Conservation (phyloP, 2,797 vertebrate genomes). For the Stomatorhinus walkeri region DNA sequence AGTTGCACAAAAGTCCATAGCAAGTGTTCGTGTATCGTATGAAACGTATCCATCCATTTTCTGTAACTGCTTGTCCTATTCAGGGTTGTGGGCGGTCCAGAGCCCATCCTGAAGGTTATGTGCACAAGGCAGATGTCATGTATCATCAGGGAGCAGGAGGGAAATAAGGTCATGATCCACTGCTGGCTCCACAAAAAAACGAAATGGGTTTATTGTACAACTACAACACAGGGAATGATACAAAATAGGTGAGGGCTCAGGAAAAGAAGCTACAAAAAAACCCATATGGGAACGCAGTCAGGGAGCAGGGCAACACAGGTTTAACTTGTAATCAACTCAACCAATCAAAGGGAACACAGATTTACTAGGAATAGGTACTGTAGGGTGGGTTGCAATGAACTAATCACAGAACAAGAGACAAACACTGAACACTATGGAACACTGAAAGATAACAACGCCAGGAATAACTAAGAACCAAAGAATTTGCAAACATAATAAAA, state of each 20-base stretch:
- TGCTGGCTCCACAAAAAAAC: neutral
- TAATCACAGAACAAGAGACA: neutral
- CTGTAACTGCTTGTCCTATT: neutral
- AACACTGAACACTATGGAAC: neutral
- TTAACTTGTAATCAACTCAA: neutral
- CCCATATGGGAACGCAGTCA: neutral
- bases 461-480: neutral
- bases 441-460: neutral
- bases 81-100: neutral
- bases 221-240: neutral
- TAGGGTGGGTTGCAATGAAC: neutral
- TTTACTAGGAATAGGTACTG: neutral
- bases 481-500: neutral
- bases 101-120: neutral
- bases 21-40: neutral
- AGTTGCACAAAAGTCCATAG: neutral
- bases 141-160: neutral
- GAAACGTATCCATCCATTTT: neutral
- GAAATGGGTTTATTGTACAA: neutral
- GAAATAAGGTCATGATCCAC: neutral
- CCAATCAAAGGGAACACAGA: neutral
- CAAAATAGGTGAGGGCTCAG: neutral
- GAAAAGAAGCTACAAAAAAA: neutral
- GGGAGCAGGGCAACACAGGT: neutral
- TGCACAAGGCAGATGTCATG: neutral